A percentile compares a stretch with the other conserved stretches of the same genome.
phyloP scores from a whole-genome alignment of 53 echinoderm and acorn worm genomes.

The Holothuria leucospilota region DNA sequence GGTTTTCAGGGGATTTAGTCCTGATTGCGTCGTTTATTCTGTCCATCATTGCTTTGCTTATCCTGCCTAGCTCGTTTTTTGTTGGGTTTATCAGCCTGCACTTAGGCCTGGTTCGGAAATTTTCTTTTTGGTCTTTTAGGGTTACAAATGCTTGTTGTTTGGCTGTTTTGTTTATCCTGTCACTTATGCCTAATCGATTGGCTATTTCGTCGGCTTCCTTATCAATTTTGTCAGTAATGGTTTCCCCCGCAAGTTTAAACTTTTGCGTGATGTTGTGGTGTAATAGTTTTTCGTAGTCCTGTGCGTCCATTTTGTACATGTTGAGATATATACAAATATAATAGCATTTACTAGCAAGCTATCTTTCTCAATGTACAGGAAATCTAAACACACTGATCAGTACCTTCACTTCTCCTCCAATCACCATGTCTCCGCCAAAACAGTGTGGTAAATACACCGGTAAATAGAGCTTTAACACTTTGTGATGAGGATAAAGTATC shows the following conservation, averaged over 20 bases:
- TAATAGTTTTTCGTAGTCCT: constrained; percentile 2
- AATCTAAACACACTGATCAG: no score
- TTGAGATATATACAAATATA: no score
- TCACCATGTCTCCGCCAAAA: no score
- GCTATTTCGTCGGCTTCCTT: not conserved
- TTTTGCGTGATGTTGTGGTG: constrained; percentile 12
- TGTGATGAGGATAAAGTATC: no score
- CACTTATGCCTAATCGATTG: not conserved
- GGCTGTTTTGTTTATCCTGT: not conserved
- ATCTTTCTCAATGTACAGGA: no score
- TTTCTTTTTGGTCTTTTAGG: constrained; percentile 30
- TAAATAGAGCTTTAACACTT: no score
- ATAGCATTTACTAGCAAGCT: no score
- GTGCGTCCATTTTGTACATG: constrained; percentile 23
- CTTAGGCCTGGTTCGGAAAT: not conserved
- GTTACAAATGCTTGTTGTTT: not conserved
- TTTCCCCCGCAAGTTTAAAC: constrained; percentile 1
- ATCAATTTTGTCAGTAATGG: not conserved
- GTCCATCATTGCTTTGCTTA: no score
- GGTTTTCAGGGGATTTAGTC: constrained; percentile 25
- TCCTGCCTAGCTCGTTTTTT: no score
- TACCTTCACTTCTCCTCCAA: no score
- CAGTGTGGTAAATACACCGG: no score
- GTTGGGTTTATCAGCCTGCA: constrained; percentile 36
- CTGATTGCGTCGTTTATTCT: no score